Evolutionary conservation across 2,888 invertebrate genomes (phyloP), one percentile per base, ranked within the genome.

Genomic region (Protophormia terraenovae): DNA sequence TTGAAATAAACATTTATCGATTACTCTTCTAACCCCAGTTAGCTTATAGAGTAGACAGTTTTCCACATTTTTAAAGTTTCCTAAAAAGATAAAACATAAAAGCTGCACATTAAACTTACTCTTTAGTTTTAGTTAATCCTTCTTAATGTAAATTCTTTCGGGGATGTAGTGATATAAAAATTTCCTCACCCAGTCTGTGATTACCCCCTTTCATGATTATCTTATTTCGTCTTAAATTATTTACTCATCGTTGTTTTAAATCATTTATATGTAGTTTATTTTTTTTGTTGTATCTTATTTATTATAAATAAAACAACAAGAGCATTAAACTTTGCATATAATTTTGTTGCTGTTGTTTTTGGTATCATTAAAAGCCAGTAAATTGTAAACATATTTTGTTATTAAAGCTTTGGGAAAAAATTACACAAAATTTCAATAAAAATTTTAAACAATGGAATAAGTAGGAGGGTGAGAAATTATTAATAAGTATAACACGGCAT

Each of bases 311-410:
- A 60, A 71, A 77, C 41, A 83, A 77, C 29, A 41, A 72, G 72
- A 55, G 78, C 84, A 86, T 82, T 67, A 86, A 84, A 84, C 82
- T 86, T 84, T 84, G 58, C 62, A 76, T 76, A 83, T 41, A 45
- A n/a, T n/a, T n/a, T n/a, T n/a, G n/a, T 58, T 64, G 35, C 38
- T 55, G 24, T 35, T 76, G n/a, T n/a, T n/a, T n/a, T n/a, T n/a
- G n/a, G n/a, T n/a, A n/a, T 69, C 60, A 69, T 69, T 60, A 35
- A 53, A 82, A 32, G 8, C 7, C 29, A 45, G 45, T 53, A 35
- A 55, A 27, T 12, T 22, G 35, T 67, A 75, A 81, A 67, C 24
- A 60, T 38, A 73, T 72, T 47, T 50, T 35, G 6, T 27, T 10
- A 35, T 55, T 8, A 7, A n/a, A n/a, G n/a, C n/a, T n/a, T n/a